Evolutionary conservation across 2,888 invertebrate species (phyloP), one percentile per base, ranked within the genome.

Genomic region (Acanthosoma haemorrhoidale): DNA sequence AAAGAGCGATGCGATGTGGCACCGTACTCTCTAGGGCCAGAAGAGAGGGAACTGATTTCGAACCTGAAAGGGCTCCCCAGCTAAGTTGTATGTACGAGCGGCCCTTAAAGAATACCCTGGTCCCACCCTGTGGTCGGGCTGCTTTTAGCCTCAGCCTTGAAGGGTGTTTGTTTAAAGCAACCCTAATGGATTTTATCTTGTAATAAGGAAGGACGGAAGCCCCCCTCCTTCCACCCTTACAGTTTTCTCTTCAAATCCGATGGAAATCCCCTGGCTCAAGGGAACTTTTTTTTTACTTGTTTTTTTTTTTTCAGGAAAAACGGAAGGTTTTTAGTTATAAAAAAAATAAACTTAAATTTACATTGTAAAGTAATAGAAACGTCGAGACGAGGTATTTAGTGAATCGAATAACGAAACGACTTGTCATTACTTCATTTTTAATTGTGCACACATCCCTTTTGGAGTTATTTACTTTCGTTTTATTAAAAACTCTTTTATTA

Each of bases 161-260:
- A 11, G 41, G 25, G 41, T 67, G 51, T 67, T 67, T 67, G 67
- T 67, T 67, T 67, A 67, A 67, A 67, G 21, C 57, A 67, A 34
- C 51, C 57, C 67, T 67, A 67, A 67, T 67, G 67, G 67, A 57
- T 67, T 67, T 67, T 67, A 67, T 43, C 57, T 67, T 67, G 67
- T 67, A 67, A 67, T 67, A 67, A 67, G 57, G 67, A 34, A 29
- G n/a, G 63, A 31, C 39, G 41, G 29, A 13, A 11, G 13, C 21
- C 61, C 21, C 51, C 51, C 25, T 5, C 6, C 41, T 15, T 32
- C 58, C 58, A 11, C 43, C 18, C 61, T 36, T 36, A 4, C 38
- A 13, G 21, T 36, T 21, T 61, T 61, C 29, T 38, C 38, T 57
- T 67, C 31, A 51, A 67, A 67, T 67, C 67, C 57, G 25, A 67